Evolutionary conservation across 2,113 vertebrate species (phyloP).

Genomic region (Burhinus bistriatus): DNA sequence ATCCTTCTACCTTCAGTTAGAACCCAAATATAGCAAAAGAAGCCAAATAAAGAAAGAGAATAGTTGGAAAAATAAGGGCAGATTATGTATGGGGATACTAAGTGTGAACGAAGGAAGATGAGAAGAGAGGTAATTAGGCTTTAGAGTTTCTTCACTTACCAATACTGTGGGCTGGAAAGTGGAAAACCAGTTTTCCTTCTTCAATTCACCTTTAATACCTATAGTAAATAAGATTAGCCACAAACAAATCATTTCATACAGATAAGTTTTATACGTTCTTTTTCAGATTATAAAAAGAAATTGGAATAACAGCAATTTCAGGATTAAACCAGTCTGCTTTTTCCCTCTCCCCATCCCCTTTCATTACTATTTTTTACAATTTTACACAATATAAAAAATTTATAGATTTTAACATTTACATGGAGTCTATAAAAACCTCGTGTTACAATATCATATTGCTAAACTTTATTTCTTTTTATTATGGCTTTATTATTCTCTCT

Average conservation of each 20-base stretch:
- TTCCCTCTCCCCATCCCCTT: not conserved
- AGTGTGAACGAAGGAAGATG: not conserved
- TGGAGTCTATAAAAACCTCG: conserved; percentile 44
- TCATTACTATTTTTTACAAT: conserved; percentile 5
- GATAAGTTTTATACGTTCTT: not conserved
- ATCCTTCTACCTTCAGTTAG: not conserved
- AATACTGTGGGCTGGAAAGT: not conserved
- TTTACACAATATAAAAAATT: conserved; percentile 34
- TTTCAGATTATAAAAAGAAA: not conserved
- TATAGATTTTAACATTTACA: conserved; percentile 55
- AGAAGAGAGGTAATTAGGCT: not conserved
- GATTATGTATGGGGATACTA: not conserved
- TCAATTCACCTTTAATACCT: not conserved
- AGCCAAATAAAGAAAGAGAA: not conserved
- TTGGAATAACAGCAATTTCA: not conserved
- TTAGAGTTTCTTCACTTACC: not conserved
- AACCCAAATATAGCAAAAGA: not conserved
- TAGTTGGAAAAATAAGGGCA: not conserved
- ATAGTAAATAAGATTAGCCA: not conserved
- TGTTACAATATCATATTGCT: conserved; percentile 6
- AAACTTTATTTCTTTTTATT: conserved; percentile 58
- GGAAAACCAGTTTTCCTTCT: not conserved
- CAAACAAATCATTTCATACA: not conserved
- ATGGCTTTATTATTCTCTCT: conserved; percentile 10
- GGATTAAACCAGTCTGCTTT: not conserved